These are phyloP conservation scores for Orchesella flavescens DNA, from an alignment of 2,888 invertebrate genomes.

Conservation along the genomic window DNA sequence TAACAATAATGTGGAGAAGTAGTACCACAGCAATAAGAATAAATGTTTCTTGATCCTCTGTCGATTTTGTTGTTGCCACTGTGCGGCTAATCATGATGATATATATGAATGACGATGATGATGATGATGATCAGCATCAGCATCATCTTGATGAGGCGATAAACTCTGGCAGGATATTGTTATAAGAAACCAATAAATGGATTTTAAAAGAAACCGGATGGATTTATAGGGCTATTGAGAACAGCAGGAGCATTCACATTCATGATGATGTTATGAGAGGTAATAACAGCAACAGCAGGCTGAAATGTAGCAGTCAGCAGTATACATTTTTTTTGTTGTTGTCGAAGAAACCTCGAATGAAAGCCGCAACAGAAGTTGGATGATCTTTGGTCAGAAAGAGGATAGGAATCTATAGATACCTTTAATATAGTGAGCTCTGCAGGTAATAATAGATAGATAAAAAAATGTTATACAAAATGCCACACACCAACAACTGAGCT, in stretches of 20 bases:
- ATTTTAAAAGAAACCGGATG: constrained; percentile 59
- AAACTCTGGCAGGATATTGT: constrained; percentile 45
- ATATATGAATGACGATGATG: constrained; percentile 23
- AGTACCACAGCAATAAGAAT: constrained; percentile 18
- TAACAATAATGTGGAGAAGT: neutral
- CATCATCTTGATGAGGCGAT: neutral
- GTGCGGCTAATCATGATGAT: constrained; percentile 28
- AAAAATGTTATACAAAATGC: no score
- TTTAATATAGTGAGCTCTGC: no score
- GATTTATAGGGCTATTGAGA: constrained; percentile 63
- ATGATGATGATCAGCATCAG: constrained; percentile 9
- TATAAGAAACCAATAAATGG: constrained; percentile 60
- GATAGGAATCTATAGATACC: neutral
- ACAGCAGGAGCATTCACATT: constrained; percentile 52
- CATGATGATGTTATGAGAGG: constrained; percentile 43
- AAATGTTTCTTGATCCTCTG: constrained; percentile 28
- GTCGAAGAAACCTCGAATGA: no score
- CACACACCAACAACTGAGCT: no score
- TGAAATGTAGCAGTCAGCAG: constrained; percentile 54
- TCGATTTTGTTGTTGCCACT: constrained; percentile 38
- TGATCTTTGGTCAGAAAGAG: neutral
- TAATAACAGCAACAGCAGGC: constrained; percentile 52
- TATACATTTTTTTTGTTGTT: no score
- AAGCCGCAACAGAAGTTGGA: constrained; percentile 34
- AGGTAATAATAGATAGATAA: no score